These are phyloP conservation scores for Nephrocerus scutellatus DNA, from an alignment of 2,888 invertebrate genomes.

Conservation along the genomic window DNA sequence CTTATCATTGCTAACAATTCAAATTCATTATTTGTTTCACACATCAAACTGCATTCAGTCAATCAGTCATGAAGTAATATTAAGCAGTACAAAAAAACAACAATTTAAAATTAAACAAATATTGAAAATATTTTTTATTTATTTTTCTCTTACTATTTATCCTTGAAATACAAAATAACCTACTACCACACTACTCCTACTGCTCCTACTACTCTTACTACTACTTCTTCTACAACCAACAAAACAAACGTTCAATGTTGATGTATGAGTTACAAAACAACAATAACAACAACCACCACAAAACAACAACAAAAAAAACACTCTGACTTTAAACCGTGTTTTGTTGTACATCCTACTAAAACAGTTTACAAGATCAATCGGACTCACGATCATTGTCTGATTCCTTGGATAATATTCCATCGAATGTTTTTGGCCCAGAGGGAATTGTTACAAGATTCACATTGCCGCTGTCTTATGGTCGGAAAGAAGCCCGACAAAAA, in stretches of 20 bases:
- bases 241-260: not conserved
- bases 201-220: too few species aligned
- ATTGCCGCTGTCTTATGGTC: constrained; percentile 69
- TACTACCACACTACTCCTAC: too few species aligned
- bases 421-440: constrained; percentile 55
- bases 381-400: constrained; percentile 49
- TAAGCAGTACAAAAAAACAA: too few species aligned
- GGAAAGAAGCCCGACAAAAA: constrained; percentile 70
- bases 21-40: too few species aligned
- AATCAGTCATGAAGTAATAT: too few species aligned
- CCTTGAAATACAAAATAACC: too few species aligned
- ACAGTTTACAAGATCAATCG: constrained; percentile 49
- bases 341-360: constrained; percentile 26
- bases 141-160: too few species aligned
- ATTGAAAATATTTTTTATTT: constrained; percentile 11
- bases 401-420: constrained; percentile 56
- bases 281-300: constrained; percentile 16
- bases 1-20: too few species aligned
- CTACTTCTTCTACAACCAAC: not conserved
- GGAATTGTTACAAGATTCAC: constrained; percentile 60
- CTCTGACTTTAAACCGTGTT: constrained; percentile 18
- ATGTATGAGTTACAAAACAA: constrained; percentile 6
- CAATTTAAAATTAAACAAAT: constrained; percentile 6
- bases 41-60: too few species aligned
- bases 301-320: constrained; percentile 15